phyloP scores from a whole-genome alignment of 2,797 vertebrate species.

The Centropyge bicolor region DNA sequence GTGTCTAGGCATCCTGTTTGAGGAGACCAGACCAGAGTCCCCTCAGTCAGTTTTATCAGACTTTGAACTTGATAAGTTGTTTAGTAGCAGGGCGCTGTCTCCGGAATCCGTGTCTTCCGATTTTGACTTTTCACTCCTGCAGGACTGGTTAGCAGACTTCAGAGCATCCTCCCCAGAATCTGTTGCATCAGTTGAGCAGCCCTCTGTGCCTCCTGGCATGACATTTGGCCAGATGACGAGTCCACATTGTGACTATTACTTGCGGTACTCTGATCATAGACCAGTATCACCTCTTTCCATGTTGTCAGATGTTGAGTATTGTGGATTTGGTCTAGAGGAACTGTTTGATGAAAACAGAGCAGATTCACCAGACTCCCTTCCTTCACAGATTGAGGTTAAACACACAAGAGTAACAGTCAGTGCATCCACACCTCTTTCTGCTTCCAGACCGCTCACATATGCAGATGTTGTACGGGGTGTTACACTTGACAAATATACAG shows the following conservation, averaged over 20 bases:
- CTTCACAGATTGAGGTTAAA: neutral
- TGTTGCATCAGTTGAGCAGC: neutral
- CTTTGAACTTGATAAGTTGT: conserved; percentile 3
- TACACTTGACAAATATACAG: neutral
- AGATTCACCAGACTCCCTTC: conserved; percentile 13
- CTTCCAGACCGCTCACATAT: neutral
- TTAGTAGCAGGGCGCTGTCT: conserved; percentile 1
- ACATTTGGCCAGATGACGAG: neutral
- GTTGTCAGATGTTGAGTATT: conserved; percentile 34
- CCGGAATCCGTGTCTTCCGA: conserved; percentile 54
- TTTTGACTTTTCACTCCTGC: conserved; percentile 15
- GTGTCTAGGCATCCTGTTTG: conserved; percentile 21
- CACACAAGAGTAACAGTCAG: no score
- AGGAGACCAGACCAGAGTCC: conserved; percentile 32
- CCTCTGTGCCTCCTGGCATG: neutral
- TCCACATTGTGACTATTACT: conserved; percentile 8
- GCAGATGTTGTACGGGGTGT: neutral
- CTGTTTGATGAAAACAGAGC: neutral
- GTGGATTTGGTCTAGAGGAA: neutral
- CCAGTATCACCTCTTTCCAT: neutral
- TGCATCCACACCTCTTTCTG: no score
- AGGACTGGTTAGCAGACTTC: conserved; percentile 39
- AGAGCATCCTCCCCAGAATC: conserved; percentile 33
- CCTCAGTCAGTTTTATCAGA: conserved; percentile 32
- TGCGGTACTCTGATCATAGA: neutral